Conservation (phyloP, 2,113 vertebrate species). For the Chitala chitala region DNA sequence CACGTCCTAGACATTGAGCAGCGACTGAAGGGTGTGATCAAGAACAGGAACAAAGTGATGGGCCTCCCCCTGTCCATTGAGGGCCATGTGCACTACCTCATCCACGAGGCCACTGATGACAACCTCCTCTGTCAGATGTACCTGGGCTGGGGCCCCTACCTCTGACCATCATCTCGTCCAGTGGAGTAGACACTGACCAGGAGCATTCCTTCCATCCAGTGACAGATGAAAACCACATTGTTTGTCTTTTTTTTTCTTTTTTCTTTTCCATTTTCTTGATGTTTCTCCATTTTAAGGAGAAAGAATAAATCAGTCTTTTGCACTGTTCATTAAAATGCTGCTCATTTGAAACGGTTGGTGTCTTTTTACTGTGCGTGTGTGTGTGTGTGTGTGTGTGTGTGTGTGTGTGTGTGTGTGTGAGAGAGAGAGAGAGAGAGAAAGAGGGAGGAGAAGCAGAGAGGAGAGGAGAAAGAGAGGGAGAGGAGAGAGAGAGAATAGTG, state of each 20-base stretch:
- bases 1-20: slow-evolving; percentile 95
- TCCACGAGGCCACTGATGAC: slow-evolving; percentile 90
- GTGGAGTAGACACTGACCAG: too few species aligned
- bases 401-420: too few species aligned
- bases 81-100: slow-evolving; percentile 95
- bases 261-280: not conserved
- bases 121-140: slow-evolving; percentile 95
- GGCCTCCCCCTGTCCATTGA: slow-evolving; percentile 93
- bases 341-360: not conserved
- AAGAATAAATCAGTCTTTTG: not conserved
- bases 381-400: too few species aligned
- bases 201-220: too few species aligned
- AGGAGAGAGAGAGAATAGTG: too few species aligned
- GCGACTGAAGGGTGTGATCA: slow-evolving; percentile 90
- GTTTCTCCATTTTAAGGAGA: too few species aligned
- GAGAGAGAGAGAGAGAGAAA: too few species aligned
- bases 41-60: slow-evolving; percentile 89
- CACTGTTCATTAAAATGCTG: not conserved
- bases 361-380: not conserved
- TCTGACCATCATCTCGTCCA: slow-evolving; percentile 52
- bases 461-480: too few species aligned
- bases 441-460: too few species aligned
- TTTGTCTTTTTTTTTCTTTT: not conserved
- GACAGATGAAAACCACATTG: too few species aligned
- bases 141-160: slow-evolving; percentile 93